Percentiles rank a stretch among this genome's conserved stretches.
Conservation (phyloP, 2,113 vertebrate species). For the Copsychus sechellarum region DNA sequence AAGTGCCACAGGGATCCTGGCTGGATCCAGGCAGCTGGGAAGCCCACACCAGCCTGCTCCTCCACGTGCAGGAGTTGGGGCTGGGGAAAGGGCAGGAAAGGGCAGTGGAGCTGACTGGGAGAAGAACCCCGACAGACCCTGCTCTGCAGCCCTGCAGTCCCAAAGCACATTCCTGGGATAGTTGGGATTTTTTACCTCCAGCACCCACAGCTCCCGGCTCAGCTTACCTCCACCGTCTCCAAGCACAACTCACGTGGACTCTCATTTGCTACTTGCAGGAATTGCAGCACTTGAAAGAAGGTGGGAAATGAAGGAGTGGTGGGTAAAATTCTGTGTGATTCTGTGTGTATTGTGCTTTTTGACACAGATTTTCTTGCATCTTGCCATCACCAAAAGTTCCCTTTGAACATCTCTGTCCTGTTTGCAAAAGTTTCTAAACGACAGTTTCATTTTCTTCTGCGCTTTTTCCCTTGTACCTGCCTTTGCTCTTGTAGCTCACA, state of each 20-base stretch:
- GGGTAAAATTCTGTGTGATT: not conserved
- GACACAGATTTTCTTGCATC: not conserved
- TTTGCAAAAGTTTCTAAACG: not conserved
- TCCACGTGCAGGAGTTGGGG: rapidly evolving
- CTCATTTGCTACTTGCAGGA: not conserved
- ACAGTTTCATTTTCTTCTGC: not conserved
- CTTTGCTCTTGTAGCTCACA: not conserved
- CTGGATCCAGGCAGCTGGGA: not conserved
- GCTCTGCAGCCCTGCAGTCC: not conserved
- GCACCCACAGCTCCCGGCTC: not conserved
- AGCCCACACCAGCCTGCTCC: not conserved
- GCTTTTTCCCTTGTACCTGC: not conserved
- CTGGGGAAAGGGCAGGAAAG: not conserved
- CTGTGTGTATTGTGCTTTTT: not conserved
- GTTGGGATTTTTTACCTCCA: not conserved
- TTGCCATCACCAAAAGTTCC: not conserved
- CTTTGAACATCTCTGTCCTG: not conserved
- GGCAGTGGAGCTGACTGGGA: rapidly evolving
- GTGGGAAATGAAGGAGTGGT: not conserved
- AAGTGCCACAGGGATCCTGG: not conserved
- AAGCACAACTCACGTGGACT: rapidly evolving
- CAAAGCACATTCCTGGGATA: not conserved
- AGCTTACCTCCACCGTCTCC: not conserved
- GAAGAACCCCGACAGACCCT: not conserved
- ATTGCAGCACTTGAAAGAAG: not conserved